phyloP scores from a whole-genome alignment of 2,113 vertebrate species.

The Psettodes erumei region DNA sequence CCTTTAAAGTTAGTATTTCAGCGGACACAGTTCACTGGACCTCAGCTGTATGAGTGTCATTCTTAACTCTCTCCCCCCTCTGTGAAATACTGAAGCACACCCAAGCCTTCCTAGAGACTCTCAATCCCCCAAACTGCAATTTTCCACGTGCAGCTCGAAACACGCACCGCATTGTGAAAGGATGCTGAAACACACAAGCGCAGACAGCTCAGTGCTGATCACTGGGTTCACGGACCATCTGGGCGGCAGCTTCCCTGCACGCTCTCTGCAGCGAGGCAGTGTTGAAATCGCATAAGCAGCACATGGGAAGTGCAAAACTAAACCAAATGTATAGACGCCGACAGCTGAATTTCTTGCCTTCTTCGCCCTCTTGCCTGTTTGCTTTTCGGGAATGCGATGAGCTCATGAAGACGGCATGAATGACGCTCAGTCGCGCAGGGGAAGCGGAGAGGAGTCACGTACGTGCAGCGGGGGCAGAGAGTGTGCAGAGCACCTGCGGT shows the following conservation, averaged over 20 bases:
- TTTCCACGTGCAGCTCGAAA: conserved; percentile 63
- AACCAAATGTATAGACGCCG: conserved; percentile 56
- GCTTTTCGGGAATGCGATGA: conserved; percentile 69
- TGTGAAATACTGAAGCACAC: conserved; percentile 39
- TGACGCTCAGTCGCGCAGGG: not conserved
- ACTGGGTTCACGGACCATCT: conserved; percentile 73
- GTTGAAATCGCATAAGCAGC: conserved; percentile 44
- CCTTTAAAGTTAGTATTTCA: conserved; percentile 70
- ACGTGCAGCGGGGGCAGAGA: conserved; percentile 1
- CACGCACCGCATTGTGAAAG: conserved; percentile 56
- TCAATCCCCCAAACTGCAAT: conserved; percentile 61
- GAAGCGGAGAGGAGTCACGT: conserved; percentile 31
- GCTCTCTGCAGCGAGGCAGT: conserved; percentile 34
- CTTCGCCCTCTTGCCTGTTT: conserved; percentile 10
- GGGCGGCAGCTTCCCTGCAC: conserved; percentile 61
- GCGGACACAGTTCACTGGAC: conserved; percentile 35
- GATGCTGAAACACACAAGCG: conserved; percentile 66
- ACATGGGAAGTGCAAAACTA: conserved; percentile 52
- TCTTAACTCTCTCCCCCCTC: conserved; percentile 24
- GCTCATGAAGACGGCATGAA: conserved; percentile 60
- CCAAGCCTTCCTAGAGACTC: conserved; percentile 44
- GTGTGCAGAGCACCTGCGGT: not conserved
- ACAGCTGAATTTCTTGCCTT: conserved; percentile 47
- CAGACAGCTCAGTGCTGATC: conserved; percentile 49
- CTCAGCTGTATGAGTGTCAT: conserved; percentile 58